These are phyloP conservation scores for Habrosyne pyritoides DNA, from an alignment of 2,888 invertebrate genomes.

Conservation along the genomic window DNA sequence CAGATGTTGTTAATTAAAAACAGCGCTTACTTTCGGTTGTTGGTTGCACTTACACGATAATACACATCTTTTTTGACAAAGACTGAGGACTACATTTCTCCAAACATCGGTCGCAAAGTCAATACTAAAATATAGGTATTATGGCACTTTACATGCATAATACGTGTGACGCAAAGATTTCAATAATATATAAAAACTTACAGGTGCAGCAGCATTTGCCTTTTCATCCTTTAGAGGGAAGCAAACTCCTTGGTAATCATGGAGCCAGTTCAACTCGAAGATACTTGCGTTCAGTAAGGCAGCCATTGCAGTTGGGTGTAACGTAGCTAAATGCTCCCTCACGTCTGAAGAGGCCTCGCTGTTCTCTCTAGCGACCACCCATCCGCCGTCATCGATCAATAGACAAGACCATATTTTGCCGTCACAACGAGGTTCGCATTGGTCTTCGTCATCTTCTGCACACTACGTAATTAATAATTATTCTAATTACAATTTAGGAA, in stretches of 20 bases:
- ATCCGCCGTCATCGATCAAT: slow-evolving; percentile 72
- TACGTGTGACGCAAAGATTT: too few relatives aligned
- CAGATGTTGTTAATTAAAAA: too few relatives aligned
- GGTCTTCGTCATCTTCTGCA: slow-evolving; percentile 52
- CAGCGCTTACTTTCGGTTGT: too few relatives aligned
- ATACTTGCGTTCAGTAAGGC: slow-evolving; percentile 60
- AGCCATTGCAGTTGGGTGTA: slow-evolving; percentile 64
- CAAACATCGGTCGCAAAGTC: too few relatives aligned
- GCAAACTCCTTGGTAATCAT: slow-evolving; percentile 75
- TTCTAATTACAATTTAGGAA: background rate
- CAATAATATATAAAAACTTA: slow-evolving; percentile 34
- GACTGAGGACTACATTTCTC: too few relatives aligned
- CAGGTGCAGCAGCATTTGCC: slow-evolving; percentile 42
- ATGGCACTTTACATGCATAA: too few relatives aligned
- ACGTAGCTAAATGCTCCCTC: slow-evolving; percentile 59
- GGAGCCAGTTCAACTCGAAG: slow-evolving; percentile 67
- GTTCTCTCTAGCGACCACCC: slow-evolving; percentile 63
- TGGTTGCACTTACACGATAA: too few relatives aligned
- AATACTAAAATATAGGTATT: too few relatives aligned
- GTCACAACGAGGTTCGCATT: slow-evolving; percentile 61
- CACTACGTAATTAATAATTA: slow-evolving; percentile 44
- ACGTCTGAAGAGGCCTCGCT: slow-evolving; percentile 40
- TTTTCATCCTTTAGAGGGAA: slow-evolving; percentile 52
- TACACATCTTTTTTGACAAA: too few relatives aligned
- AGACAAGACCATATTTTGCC: slow-evolving; percentile 67